Evolutionary conservation across 1,140 invertebrate genomes (phyloP).

Genomic region (Metopolophium dirhodum): DNA sequence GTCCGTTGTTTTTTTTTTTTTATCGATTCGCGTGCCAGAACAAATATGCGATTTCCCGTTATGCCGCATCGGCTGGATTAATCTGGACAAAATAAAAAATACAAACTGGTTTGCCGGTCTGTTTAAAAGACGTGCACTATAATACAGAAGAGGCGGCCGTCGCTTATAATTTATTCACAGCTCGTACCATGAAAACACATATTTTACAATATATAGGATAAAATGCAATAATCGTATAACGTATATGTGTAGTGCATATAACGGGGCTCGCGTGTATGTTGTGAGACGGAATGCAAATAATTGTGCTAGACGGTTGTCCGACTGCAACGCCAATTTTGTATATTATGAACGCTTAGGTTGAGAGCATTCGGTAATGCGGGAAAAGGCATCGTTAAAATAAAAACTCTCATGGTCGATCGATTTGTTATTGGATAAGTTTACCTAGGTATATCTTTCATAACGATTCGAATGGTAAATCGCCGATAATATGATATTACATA

Average conservation of each 20-base stretch:
- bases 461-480: neutral
- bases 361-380: neutral
- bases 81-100: constrained; percentile 38
- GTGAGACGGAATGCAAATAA: neutral
- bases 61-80: neutral
- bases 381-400: neutral
- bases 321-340: neutral
- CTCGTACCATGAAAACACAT: constrained; percentile 21
- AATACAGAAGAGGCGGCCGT: neutral
- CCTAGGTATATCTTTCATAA: neutral
- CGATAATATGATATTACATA: neutral
- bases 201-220: constrained; percentile 29
- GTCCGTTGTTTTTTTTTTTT: neutral
- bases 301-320: neutral
- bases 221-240: neutral
- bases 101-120: constrained; percentile 29
- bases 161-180: constrained; percentile 47
- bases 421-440: neutral
- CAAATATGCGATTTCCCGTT: constrained; percentile 48
- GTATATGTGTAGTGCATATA: neutral
- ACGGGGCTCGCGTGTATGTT: neutral
- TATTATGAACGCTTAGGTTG: neutral
- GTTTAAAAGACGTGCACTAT: neutral
- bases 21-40: constrained; percentile 19
- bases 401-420: neutral